A percentile compares a stretch with the other conserved stretches of the same genome.
Evolutionary conservation across 2,113 vertebrate species (phyloP).

Genomic region (Gobiocypris rarus): DNA sequence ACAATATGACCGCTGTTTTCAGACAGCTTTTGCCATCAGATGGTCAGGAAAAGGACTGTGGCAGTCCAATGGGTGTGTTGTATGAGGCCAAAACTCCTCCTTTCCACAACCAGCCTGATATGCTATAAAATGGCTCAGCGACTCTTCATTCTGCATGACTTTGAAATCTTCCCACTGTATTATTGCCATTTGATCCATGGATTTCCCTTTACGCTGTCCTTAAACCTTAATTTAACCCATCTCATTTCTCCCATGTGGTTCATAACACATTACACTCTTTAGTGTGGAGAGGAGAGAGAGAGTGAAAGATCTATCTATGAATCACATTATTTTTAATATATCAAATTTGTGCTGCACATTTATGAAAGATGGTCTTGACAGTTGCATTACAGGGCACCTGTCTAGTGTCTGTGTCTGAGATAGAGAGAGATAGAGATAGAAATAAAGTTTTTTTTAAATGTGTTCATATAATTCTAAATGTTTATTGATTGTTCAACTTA

Average conservation of each 20-base stretch:
- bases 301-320: not conserved
- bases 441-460: too few species aligned
- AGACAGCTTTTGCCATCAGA: not conserved
- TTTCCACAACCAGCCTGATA: not conserved
- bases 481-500: too few species aligned
- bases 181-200: not conserved
- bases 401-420: slow-evolving; percentile 49
- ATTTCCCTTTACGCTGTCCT: not conserved
- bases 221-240: slow-evolving; percentile 9
- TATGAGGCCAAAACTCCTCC: not conserved
- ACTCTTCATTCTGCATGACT: not conserved
- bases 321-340: not conserved
- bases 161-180: not conserved
- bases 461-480: too few species aligned
- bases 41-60: not conserved
- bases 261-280: not conserved
- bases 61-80: not conserved
- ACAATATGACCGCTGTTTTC: too few species aligned
- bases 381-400: slow-evolving; percentile 47
- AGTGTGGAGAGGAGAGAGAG: too few species aligned
- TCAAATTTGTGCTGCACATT: slow-evolving; percentile 48
- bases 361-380: slow-evolving; percentile 3
- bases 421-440: not conserved
- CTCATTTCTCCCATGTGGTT: not conserved
- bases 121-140: not conserved